A percentile compares a stretch with the other conserved stretches of the same genome.
Evolutionary conservation across 2,113 vertebrate species (phyloP).

Genomic region (Ptilorrhoa leucosticta): DNA sequence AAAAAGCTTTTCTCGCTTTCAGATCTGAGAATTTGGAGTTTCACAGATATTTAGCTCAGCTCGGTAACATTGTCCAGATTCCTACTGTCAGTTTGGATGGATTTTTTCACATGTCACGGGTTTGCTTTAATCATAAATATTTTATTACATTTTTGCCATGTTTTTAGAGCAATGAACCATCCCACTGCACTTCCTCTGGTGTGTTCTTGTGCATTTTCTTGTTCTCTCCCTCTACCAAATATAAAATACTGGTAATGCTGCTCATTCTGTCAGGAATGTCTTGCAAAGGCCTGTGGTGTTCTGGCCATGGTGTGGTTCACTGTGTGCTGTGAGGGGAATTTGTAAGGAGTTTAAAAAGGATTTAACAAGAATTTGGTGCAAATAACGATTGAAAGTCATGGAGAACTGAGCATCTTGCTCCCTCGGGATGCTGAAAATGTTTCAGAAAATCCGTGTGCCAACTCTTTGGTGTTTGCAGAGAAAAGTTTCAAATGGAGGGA

Average conservation of each 20-base stretch:
- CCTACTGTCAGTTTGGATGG: background rate
- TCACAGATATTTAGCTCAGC: background rate
- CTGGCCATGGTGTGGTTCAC: background rate
- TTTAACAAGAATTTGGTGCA: background rate
- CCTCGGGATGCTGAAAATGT: background rate
- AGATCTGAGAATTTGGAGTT: background rate
- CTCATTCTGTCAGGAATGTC: background rate
- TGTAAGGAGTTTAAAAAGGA: background rate
- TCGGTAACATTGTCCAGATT: background rate
- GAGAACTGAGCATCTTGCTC: background rate
- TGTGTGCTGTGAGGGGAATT: background rate
- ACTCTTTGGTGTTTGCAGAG: background rate
- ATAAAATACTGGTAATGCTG: background rate
- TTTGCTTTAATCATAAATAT: background rate
- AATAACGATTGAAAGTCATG: background rate
- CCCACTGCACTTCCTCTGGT: background rate
- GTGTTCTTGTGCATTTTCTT: background rate
- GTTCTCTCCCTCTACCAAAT: background rate
- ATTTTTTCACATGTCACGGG: background rate
- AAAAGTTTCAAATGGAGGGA: accelerated
- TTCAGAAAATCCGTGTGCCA: background rate
- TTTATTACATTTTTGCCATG: background rate
- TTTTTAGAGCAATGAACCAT: background rate
- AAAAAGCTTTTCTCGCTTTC: background rate
- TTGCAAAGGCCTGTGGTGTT: background rate